A percentile compares a stretch with the other conserved stretches of the same genome.
phyloP scores from a whole-genome alignment of 2,888 invertebrate species.

The Herminia tarsipennalis region DNA sequence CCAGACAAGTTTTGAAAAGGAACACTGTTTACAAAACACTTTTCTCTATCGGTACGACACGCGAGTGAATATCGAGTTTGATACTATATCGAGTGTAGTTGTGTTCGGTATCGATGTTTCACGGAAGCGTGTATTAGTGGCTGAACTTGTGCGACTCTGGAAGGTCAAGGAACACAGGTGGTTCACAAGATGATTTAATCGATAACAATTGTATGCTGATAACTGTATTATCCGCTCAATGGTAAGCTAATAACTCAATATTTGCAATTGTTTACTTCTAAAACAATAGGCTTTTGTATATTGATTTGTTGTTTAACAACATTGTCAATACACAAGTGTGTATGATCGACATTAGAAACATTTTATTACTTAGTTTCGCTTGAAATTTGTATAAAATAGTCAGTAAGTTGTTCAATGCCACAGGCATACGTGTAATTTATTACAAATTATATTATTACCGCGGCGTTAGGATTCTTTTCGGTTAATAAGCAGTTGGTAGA shows the following conservation, averaged over 20 bases:
- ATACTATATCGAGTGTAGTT: conserved; percentile 43
- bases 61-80: conserved; percentile 44
- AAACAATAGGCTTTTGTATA: neutral
- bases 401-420: conserved; percentile 1
- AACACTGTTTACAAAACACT: conserved; percentile 59
- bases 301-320: neutral
- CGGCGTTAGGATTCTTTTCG: too few relatives aligned
- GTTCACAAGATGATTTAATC: conserved; percentile 37
- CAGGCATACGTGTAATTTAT: neutral
- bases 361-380: neutral
- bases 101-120: conserved; percentile 45
- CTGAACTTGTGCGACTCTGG: conserved; percentile 59
- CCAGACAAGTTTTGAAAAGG: conserved; percentile 56
- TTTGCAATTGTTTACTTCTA: conserved; percentile 14
- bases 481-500: too few relatives aligned
- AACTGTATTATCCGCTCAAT: conserved; percentile 35
- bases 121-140: conserved; percentile 55
- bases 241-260: conserved; percentile 51
- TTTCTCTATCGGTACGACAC: conserved; percentile 30
- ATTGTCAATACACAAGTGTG: neutral
- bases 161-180: conserved; percentile 63
- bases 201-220: conserved; percentile 37
- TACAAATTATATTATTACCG: too few relatives aligned
- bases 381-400: neutral
- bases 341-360: neutral